Base-by-base conservation (phyloP, 2,888 invertebrate species). In the Euphydryas editha region DNA sequence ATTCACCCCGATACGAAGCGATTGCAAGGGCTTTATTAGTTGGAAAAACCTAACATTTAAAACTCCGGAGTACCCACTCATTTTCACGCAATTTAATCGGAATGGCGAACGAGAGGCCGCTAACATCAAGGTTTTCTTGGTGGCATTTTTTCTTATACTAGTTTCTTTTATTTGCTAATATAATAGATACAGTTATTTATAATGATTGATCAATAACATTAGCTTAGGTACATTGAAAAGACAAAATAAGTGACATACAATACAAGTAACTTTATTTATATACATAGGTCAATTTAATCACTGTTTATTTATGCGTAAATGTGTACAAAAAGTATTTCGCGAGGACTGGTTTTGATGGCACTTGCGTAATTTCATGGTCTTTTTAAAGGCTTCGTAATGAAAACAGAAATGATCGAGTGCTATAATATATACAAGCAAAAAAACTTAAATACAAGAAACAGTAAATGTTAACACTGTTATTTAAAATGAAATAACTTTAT, bases 91-190 rank as follows among this genome's bases (percentile, higher is more conserved):
- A 68, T 68, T 68, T 64, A 57, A 56, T 68, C 56, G 54, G 49
- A 66, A 65, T 65, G 59, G 37, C 63, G 17, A 56, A 51, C 47
- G 54, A 66, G 59, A 65, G 59, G 59, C 59, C 62, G 37, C 55
- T 46, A 15, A 46, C 30, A 36, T 54, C 66, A 69, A 66, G 69
- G 69, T 69, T 69, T 69, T 54, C 66, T 66, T n/a, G n/a, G 56
- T 65, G 68, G 66, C 66, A 69, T 66, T 66, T 69, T 69, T 66
- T 59, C 44, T 63, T 57, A 46, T 66, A 39, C 60, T 60, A 66
- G 66, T 63, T 69, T 66, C 57, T 62, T 63, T 62, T 69, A 56
- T 65, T 17, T 20, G 8, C 20, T 11, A 20, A 20, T 44, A 20
- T 44, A 47, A 36, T 54, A 54, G 36, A 36, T 17, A 36, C 51